Evolutionary conservation across 2,113 vertebrate genomes (phyloP).

Genomic region (Kryptolebias marmoratus): DNA sequence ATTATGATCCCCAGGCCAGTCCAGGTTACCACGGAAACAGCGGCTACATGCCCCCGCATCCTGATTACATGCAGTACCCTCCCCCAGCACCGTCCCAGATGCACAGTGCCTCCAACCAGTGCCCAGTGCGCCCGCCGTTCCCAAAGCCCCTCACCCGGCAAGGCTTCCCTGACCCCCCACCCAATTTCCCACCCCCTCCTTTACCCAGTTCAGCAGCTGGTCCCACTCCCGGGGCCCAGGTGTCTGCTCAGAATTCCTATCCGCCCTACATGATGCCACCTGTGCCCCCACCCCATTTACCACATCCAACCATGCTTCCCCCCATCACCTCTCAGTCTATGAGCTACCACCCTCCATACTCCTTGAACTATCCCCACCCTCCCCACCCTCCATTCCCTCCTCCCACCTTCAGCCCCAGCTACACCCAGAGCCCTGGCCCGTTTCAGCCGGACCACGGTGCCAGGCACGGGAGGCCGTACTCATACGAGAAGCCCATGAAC

Average conservation of each 20-base stretch:
- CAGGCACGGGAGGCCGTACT: conserved; percentile 83
- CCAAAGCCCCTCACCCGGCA: conserved; percentile 85
- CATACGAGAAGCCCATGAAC: conserved; percentile 82
- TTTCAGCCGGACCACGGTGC: conserved; percentile 78
- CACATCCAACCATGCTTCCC: conserved; percentile 82
- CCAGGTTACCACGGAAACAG: conserved; percentile 84
- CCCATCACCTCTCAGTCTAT: conserved; percentile 85
- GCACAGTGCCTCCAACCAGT: conserved; percentile 82
- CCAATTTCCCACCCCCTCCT: conserved; percentile 89
- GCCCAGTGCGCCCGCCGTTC: conserved; percentile 85
- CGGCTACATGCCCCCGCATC: conserved; percentile 84
- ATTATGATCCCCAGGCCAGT: conserved; percentile 85
- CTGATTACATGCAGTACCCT: conserved; percentile 90
- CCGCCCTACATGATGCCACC: conserved; percentile 89
- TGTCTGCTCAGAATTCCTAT: conserved; percentile 84
- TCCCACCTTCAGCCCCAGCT: conserved; percentile 82
- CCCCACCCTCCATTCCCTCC: conserved; percentile 80
- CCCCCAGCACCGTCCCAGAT: conserved; percentile 84
- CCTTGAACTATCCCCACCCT: conserved; percentile 84
- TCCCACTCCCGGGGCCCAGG: conserved; percentile 65
- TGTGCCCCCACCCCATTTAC: conserved; percentile 77
- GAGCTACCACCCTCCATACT: conserved; percentile 87
- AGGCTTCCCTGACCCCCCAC: conserved; percentile 88
- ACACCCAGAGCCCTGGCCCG: conserved; percentile 80
- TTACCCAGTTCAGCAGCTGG: conserved; percentile 80